These are phyloP conservation scores for Sebastes kiyomatsui DNA, from an alignment of 2,797 vertebrate species.

Conservation along the genomic window DNA sequence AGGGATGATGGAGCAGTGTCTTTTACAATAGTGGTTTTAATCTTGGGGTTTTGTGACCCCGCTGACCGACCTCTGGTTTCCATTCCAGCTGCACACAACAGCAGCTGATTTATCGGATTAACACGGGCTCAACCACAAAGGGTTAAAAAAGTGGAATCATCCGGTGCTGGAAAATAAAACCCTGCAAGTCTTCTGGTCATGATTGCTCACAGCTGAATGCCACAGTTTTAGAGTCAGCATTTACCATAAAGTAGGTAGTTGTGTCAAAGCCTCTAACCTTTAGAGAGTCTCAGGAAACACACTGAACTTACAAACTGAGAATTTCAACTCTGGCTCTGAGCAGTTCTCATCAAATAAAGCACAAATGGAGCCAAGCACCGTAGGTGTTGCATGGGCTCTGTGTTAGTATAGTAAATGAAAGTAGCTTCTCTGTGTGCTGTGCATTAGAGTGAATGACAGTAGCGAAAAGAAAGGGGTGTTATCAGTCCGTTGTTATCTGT, in stretches of 20 bases:
- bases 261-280: background rate
- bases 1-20: conserved; percentile 8
- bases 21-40: conserved; percentile 23
- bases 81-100: conserved; percentile 30
- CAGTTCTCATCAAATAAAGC: conserved; percentile 6
- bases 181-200: background rate
- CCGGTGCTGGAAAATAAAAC: background rate
- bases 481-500: conserved; percentile 38
- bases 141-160: conserved; percentile 31
- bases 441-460: conserved; percentile 27
- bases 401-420: conserved; percentile 30
- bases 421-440: background rate
- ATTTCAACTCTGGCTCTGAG: background rate
- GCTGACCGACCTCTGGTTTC: conserved; percentile 7
- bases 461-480: background rate
- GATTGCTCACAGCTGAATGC: background rate
- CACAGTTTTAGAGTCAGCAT: background rate
- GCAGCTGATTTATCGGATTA: conserved; percentile 53
- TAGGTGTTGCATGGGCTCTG: background rate
- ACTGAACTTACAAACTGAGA: background rate
- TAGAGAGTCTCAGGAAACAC: background rate
- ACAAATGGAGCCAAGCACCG: background rate
- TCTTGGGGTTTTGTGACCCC: background rate
- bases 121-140: conserved; percentile 19
- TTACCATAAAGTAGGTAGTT: background rate